Base-by-base conservation (phyloP, 2,113 vertebrate genomes). In the Platanista minor region DNA sequence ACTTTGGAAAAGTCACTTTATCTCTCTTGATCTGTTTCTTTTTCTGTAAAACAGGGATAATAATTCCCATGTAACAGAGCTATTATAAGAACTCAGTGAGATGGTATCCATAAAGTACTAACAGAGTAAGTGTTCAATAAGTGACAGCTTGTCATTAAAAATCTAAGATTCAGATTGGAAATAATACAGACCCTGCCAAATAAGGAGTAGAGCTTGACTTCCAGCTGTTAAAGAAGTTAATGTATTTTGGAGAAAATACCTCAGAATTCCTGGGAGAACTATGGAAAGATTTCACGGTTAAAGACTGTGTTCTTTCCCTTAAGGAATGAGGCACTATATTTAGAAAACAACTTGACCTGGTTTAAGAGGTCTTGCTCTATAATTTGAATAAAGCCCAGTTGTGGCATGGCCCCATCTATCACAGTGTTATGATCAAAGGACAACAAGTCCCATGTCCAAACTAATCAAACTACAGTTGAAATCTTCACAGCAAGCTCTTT, bases 1-100 rank as follows among this genome's bases (percentile, higher is more conserved):
- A 93, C 57, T 84, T 94, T 92, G 78, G 94, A 90, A 92, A 96
- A 94, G 74, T 96, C 74, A 95, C 31, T 96, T 96, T 21, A 87
- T 39, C 31, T 87, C 31, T 91, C 86, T 91, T 39, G 6, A 89
- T 74, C 59, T 91, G 1, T 96, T 94, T 96, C 29, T 29, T 94
- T 87, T 87, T 84, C 17, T 87, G 17, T 92, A 81, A 97, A 97
- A 84, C 66, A 88, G 85, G 36, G 57, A 71, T 36, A 62, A 39
- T 86, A 94, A 92, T 87, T 90, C 29, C 14, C 33, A 54, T 92
- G 39, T 64, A 97, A 52, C 18, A 92, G 64, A 92, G 75, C 95
- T 92, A 96, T 92, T 88, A 75, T 95, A 97, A 92, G 85, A 94
- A 93, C 33, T 54, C 93, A 93, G 83, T 91, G 46, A 93, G n/a